Conservation (phyloP, 2,113 vertebrate genomes). For the Nycticebus coucang region DNA sequence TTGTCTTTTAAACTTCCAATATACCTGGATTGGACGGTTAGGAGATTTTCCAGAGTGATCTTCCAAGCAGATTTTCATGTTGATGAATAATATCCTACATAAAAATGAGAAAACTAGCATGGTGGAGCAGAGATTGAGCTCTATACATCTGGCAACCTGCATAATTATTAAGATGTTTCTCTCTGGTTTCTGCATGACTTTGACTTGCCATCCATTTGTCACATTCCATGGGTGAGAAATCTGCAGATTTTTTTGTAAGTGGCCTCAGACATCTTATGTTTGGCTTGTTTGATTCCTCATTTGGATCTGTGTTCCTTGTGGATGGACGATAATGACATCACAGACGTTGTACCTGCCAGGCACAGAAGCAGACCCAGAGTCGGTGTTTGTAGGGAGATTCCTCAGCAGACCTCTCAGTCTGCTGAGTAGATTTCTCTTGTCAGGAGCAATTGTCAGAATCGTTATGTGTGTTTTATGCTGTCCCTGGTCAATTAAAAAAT, state of each 20-base stretch:
- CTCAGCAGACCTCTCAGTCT: neutral
- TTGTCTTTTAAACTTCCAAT: neutral
- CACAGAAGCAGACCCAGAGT: fast-evolving
- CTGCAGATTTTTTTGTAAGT: neutral
- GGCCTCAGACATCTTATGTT: neutral
- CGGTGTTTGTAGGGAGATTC: neutral
- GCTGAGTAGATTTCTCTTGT: neutral
- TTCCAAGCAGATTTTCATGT: neutral
- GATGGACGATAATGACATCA: neutral
- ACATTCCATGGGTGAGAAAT: neutral
- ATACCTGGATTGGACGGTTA: neutral
- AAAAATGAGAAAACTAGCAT: neutral
- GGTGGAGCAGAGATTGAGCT: fast-evolving
- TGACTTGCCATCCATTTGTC: neutral
- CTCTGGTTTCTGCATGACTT: neutral
- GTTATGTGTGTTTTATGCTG: slow-evolving; percentile 60
- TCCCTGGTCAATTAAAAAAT: slow-evolving; percentile 54
- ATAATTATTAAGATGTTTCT: neutral
- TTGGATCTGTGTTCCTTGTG: neutral
- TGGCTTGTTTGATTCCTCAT: fast-evolving
- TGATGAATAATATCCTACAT: neutral
- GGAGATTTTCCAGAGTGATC: neutral
- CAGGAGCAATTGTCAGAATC: neutral
- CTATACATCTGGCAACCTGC: too few relatives aligned
- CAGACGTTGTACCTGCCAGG: neutral